Evolutionary conservation across 2,888 invertebrate species (phyloP), one percentile per base, ranked within the genome.

Genomic region (Nipponacmea schrenckii): DNA sequence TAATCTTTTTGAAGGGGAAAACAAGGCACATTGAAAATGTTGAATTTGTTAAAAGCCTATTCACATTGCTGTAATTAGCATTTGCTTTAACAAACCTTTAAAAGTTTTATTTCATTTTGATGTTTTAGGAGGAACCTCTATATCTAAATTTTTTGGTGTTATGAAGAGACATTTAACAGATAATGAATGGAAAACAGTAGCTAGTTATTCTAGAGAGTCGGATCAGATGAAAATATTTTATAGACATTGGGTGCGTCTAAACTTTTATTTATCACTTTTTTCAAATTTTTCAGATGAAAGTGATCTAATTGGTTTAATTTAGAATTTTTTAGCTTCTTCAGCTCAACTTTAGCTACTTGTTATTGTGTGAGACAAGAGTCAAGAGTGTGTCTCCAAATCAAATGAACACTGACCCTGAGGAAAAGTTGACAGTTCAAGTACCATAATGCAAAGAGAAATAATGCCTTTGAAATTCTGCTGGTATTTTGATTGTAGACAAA

Each of bases 151-250:
- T 90, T 97, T 98, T 87, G 92, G 94, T 62, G 88, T 95, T n/a
- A 97, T 98, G 97, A 91, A 90, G 8, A 91, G 93, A 77, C 94
- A 95, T 87, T 96, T 97, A 88, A 93, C 96, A 1, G 76, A 87
- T 0, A 85, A 90, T 1, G 98, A 98, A 89, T 98, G 97, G 97
- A 85, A 86, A 0, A 92, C 91, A 68, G 95, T 98, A 27, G 78
- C 74, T 46, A 69, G 74, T 4, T 69, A 77, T 12, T 15, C 90
- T 74, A 80, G 81, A n/a, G 93, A 94, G 80, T 84, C 85, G 27
- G 91, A 93, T n/a, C 93, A 95, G 87, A 90, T 95, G 48, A 91
- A 91, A 20, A 93, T 93, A 84, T 98, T 97, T 89, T 96, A 94
- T 88, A 91, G 97, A 75, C 92, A 94, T 84, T 98, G 98, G 90